Conservation (phyloP, 2,113 vertebrate species). For the Camelus bactrianus region DNA sequence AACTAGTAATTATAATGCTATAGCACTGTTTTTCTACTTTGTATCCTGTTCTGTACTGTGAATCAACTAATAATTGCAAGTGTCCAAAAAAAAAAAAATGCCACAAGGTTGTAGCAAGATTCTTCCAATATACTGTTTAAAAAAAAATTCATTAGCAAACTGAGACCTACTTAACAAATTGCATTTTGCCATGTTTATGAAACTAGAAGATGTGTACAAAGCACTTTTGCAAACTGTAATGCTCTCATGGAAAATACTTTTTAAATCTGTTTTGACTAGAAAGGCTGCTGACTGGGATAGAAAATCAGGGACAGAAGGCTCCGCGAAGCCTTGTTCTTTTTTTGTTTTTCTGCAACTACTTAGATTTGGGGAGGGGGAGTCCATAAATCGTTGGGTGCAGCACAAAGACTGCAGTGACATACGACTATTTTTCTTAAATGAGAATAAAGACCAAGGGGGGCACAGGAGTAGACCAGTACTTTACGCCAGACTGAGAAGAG, state of each 20-base stretch:
- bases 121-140: neutral
- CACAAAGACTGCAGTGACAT: neutral
- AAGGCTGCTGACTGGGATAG: slow-evolving; percentile 34
- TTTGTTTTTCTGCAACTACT: neutral
- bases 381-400: neutral
- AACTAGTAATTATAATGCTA: slow-evolving; percentile 49
- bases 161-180: slow-evolving; percentile 37
- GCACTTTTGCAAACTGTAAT: slow-evolving; percentile 65
- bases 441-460: slow-evolving; percentile 1
- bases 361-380: neutral
- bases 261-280: slow-evolving; percentile 29
- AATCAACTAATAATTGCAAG: slow-evolving; percentile 47
- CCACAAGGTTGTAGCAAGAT: slow-evolving; percentile 28
- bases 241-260: slow-evolving; percentile 38
- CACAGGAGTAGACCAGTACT: neutral
- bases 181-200: slow-evolving; percentile 43
- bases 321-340: neutral
- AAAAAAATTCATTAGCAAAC: slow-evolving; percentile 35
- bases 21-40: slow-evolving; percentile 16
- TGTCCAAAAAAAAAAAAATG: neutral
- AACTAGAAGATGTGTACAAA: slow-evolving; percentile 65
- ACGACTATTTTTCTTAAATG: neutral
- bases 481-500: neutral
- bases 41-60: slow-evolving; percentile 47
- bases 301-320: neutral